Conservation (phyloP, 2,888 invertebrate species). For the Actias luna region DNA sequence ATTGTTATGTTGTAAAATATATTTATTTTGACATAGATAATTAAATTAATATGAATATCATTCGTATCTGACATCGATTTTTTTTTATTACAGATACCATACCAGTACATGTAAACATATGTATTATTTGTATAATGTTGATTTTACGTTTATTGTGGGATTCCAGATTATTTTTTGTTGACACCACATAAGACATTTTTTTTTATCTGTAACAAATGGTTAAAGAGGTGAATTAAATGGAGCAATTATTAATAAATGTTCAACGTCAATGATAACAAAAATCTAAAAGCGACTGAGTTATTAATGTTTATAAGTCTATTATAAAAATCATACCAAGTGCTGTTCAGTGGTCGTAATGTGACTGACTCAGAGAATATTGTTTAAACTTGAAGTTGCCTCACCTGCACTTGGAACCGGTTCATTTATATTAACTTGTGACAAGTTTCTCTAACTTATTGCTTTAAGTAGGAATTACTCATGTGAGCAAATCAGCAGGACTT, state of each 20-base stretch:
- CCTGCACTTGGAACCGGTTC: slow-evolving; percentile 47
- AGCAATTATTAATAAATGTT: neutral
- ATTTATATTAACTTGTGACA: slow-evolving; percentile 53
- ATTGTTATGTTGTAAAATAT: slow-evolving; percentile 13
- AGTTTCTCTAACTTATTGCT: slow-evolving; percentile 17
- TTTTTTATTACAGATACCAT: too few relatives aligned
- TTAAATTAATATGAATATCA: neutral
- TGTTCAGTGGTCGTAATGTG: slow-evolving; percentile 19
- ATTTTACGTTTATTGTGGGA: neutral
- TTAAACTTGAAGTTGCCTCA: slow-evolving; percentile 30
- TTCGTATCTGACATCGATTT: too few relatives aligned
- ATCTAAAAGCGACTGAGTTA: neutral
- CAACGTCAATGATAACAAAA: slow-evolving; percentile 1
- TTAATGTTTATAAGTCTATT: neutral
- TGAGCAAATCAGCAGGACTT: neutral
- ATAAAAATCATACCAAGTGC: slow-evolving; percentile 20
- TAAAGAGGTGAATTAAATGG: neutral
- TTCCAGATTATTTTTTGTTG: neutral
- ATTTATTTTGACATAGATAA: slow-evolving; percentile 19
- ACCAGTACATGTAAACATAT: too few relatives aligned
- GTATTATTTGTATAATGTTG: neutral
- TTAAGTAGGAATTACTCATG: neutral
- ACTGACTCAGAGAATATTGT: slow-evolving; percentile 22
- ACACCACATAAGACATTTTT: neutral
- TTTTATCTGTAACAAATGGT: neutral